A percentile compares a stretch with the other conserved stretches of the same genome.
phyloP scores from a whole-genome alignment of 2,797 vertebrate species.

The Phrynocephalus guinanensis region DNA sequence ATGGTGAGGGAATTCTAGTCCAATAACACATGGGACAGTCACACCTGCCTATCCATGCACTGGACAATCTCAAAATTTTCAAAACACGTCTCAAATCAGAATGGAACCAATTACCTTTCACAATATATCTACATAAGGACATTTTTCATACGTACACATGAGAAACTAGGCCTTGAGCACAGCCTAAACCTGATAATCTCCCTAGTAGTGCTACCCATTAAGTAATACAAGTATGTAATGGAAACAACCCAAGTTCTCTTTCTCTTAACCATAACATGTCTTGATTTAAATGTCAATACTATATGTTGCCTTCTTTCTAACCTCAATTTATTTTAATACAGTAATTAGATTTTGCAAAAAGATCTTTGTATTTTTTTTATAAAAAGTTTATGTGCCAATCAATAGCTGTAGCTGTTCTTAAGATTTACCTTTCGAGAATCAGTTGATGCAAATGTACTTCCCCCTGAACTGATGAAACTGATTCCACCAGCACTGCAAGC shows the following conservation, averaged over 20 bases:
- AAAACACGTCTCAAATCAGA: not conserved
- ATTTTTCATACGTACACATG: not conserved
- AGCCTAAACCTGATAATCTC: not conserved
- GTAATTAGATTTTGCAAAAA: not conserved
- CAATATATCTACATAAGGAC: not conserved
- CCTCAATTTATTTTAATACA: not conserved
- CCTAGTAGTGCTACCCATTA: not conserved
- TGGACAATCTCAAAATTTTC: not conserved
- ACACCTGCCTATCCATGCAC: too few species aligned
- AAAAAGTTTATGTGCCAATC: not conserved
- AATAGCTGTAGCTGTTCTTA: not conserved
- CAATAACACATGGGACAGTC: too few species aligned
- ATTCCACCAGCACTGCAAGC: slow-evolving; percentile 76
- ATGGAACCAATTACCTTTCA: not conserved
- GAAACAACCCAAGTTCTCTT: not conserved
- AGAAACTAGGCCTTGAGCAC: too few species aligned
- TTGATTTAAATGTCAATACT: not conserved
- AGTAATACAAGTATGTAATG: not conserved
- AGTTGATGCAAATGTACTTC: slow-evolving; percentile 74
- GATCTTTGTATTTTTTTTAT: not conserved
- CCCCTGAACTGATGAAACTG: slow-evolving; percentile 60
- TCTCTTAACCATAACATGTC: not conserved
- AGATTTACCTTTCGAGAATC: slow-evolving; percentile 84
- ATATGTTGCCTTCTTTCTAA: not conserved
- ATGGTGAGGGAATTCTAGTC: too few species aligned